These are phyloP conservation scores for Pan paniscus DNA, from an alignment of 2,113 vertebrate genomes.

Conservation along the genomic window DNA sequence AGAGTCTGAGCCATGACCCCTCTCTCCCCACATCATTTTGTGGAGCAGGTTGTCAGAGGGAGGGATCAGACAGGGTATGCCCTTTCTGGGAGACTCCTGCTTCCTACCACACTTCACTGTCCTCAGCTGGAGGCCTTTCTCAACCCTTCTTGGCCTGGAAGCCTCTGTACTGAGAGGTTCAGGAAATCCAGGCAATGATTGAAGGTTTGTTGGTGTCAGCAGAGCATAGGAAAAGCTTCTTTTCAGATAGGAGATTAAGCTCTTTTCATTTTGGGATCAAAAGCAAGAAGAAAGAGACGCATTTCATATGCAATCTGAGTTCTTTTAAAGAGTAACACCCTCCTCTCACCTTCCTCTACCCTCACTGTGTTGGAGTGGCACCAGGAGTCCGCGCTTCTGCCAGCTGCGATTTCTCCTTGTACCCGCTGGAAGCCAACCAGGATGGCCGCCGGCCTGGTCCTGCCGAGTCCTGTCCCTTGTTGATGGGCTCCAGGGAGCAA, in stretches of 20 bases:
- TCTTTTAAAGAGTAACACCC: neutral
- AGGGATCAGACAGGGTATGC: too few relatives aligned
- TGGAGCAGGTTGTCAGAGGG: neutral
- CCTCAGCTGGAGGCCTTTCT: neutral
- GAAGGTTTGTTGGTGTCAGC: too few relatives aligned
- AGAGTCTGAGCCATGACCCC: neutral
- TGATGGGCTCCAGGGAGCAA: neutral
- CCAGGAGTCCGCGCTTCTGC: neutral
- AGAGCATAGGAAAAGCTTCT: neutral
- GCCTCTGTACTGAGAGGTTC: too few relatives aligned
- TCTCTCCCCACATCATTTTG: neutral
- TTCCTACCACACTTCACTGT: rapidly evolving
- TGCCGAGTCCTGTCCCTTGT: neutral
- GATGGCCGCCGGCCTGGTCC: neutral
- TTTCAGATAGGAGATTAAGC: neutral
- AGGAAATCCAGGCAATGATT: rapidly evolving
- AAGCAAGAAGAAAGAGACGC: neutral
- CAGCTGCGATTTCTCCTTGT: neutral
- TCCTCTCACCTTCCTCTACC: neutral
- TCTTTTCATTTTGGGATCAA: neutral
- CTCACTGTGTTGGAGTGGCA: rapidly evolving
- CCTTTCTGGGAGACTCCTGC: rapidly evolving
- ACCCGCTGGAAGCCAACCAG: rapidly evolving
- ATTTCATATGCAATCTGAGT: neutral
- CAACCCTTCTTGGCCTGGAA: neutral